A percentile compares a stretch with the other conserved stretches of the same genome.
phyloP scores from a whole-genome alignment of 2,113 vertebrate species.

The Indri indri region DNA sequence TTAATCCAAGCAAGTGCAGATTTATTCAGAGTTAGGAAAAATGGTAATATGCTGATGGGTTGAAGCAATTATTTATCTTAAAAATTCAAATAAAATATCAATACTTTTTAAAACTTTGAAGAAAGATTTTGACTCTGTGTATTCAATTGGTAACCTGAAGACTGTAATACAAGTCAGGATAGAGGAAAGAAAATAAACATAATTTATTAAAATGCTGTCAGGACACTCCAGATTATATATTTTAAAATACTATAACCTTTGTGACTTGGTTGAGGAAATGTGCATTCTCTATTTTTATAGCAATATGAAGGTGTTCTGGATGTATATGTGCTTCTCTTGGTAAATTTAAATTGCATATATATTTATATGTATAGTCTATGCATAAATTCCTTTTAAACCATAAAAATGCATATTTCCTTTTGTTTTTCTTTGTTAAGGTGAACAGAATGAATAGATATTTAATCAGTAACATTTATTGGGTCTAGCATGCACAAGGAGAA shows the following conservation, averaged over 20 bases:
- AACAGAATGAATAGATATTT: neutral
- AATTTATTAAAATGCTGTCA: neutral
- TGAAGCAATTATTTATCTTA: slow-evolving; percentile 52
- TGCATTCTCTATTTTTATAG: neutral
- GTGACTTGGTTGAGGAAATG: neutral
- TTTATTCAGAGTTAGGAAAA: slow-evolving; percentile 53
- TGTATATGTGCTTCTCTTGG: neutral
- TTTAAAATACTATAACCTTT: neutral
- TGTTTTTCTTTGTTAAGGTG: neutral
- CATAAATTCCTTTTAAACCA: neutral
- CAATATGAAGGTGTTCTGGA: neutral
- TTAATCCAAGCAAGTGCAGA: slow-evolving; percentile 43
- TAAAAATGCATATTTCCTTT: neutral
- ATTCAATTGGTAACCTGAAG: neutral
- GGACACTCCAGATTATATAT: neutral
- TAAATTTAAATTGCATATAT: neutral
- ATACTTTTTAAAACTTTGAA: neutral
- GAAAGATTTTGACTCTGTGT: neutral
- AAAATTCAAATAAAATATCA: slow-evolving; percentile 12
- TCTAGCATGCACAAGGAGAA: neutral
- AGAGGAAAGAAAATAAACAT: neutral
- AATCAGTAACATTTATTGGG: neutral
- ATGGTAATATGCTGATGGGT: neutral
- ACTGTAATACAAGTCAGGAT: neutral
- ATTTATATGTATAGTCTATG: neutral